Conservation (phyloP, 2,113 vertebrate genomes). For the Cettia cetti region DNA sequence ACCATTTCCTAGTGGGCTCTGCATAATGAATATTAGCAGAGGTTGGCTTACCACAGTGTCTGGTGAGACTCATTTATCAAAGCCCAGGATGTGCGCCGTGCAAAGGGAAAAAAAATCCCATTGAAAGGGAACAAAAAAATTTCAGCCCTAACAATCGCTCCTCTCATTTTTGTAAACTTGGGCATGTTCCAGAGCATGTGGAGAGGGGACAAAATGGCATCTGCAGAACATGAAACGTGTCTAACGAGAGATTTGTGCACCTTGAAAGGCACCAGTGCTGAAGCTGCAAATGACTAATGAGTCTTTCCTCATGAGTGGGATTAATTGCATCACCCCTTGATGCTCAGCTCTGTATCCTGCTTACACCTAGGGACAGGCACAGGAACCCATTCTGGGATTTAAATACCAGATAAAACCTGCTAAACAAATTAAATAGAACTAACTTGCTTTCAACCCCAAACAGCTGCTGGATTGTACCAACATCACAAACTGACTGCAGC, state of each 20-base stretch:
- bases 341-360: background rate
- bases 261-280: constrained; percentile 21
- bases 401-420: background rate
- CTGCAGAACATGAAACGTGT: constrained; percentile 33
- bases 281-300: background rate
- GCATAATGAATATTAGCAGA: constrained; percentile 64
- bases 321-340: constrained; percentile 7
- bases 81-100: constrained; percentile 30
- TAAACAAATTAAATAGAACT: background rate
- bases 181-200: constrained; percentile 43
- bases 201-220: constrained; percentile 16
- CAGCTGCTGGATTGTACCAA: background rate
- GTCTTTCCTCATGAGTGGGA: background rate
- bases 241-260: constrained; percentile 16
- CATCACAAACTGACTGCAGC: background rate
- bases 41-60: constrained; percentile 60
- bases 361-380: background rate
- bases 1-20: constrained; percentile 58
- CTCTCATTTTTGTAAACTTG: constrained; percentile 45
- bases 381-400: background rate
- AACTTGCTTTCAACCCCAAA: background rate
- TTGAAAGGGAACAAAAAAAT: constrained; percentile 45
- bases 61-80: constrained; percentile 60
- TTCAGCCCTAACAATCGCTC: constrained; percentile 45
- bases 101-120: constrained; percentile 33